These are phyloP conservation scores for Machaerirhynchus nigripectus DNA, from an alignment of 2,113 vertebrate species.

Conservation along the genomic window DNA sequence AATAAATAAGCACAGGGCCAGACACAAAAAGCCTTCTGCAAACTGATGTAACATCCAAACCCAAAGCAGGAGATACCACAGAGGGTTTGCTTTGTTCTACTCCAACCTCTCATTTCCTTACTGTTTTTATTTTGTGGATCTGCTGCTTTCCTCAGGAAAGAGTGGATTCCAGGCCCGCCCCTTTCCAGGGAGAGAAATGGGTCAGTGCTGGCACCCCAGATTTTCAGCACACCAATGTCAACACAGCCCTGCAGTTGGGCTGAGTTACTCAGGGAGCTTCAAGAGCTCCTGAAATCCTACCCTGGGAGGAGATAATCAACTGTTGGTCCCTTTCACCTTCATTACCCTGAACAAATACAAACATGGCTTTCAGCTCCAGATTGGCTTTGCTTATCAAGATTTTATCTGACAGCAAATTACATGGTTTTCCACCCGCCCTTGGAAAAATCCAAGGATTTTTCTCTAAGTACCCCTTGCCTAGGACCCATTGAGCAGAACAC, in stretches of 20 bases:
- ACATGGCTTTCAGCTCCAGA: not conserved
- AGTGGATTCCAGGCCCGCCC: not conserved
- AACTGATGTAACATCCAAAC: not conserved
- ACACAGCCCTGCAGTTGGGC: not conserved
- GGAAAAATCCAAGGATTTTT: not conserved
- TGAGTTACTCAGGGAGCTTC: not conserved
- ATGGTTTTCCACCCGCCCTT: not conserved
- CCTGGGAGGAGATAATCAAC: not conserved
- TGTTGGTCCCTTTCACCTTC: not conserved
- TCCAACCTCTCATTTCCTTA: not conserved
- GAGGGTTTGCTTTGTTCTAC: not conserved
- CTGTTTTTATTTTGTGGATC: not conserved
- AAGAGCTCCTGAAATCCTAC: not conserved
- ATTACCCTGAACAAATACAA: not conserved
- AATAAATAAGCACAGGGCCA: not conserved
- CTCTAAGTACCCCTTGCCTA: not conserved
- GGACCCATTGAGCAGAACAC: not conserved
- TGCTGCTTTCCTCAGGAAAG: not conserved
- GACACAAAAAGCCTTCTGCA: not conserved
- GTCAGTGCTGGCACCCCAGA: not conserved
- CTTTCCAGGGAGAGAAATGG: not conserved
- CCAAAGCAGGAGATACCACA: accelerated
- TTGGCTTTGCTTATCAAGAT: not conserved
- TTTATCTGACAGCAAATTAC: not conserved
- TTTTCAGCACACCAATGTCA: not conserved